These are phyloP conservation scores for Oligia fasciuncula DNA, from an alignment of 2,888 invertebrate genomes.

Conservation along the genomic window DNA sequence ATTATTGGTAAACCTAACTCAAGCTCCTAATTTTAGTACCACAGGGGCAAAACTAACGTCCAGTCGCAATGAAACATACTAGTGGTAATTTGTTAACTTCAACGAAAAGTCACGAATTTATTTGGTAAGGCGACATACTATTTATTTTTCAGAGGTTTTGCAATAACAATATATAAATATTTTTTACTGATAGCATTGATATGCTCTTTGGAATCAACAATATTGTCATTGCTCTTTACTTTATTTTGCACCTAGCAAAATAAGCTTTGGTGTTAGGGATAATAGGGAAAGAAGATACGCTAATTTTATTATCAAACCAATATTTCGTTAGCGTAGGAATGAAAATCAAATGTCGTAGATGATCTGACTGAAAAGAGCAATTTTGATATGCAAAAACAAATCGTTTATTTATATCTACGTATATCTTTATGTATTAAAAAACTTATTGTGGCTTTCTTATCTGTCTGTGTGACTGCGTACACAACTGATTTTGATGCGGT, in stretches of 20 bases:
- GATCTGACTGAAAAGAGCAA: not conserved
- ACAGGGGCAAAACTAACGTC: not conserved
- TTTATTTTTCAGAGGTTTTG: not conserved
- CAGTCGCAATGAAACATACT: not conserved
- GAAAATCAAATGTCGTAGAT: not conserved
- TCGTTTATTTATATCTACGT: not conserved
- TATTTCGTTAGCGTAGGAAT: not conserved
- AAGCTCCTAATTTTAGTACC: not conserved
- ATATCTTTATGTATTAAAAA: not conserved
- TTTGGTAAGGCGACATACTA: conserved; percentile 4
- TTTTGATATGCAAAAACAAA: not conserved
- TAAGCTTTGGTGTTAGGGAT: not conserved
- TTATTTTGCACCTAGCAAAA: conserved; percentile 5
- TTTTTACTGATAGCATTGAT: not conserved
- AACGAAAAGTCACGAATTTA: conserved; percentile 9
- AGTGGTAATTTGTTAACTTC: conserved; percentile 23
- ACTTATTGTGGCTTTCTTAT: not conserved
- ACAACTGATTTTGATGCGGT: not conserved
- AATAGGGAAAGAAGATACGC: conserved; percentile 5
- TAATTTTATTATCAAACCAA: not conserved
- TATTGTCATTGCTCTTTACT: not conserved
- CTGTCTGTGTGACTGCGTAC: not conserved
- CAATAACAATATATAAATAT: not conserved
- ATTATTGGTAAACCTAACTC: not conserved
- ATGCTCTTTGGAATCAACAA: not conserved